Evolutionary conservation across 2,888 invertebrate genomes (phyloP), one percentile per base, ranked within the genome.

Genomic region (Lathronympha strigana): DNA sequence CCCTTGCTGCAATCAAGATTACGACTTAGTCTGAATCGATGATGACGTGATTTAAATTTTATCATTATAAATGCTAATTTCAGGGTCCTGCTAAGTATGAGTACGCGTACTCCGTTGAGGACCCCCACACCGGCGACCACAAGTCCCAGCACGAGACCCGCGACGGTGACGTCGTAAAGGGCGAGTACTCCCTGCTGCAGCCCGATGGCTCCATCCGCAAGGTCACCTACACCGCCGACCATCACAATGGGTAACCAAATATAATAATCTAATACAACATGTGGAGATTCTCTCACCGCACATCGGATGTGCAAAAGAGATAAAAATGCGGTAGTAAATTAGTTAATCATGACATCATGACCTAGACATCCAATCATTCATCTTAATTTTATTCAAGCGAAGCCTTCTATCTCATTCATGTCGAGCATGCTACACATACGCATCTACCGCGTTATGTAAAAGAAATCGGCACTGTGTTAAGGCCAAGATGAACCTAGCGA

Each of bases 61-160:
- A 5, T 21, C 13, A 45, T 28, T 28, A 43, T 31, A 25, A 25
- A 17, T 2, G 17, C n/a, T 9, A 2, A 25, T 72, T 67, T 0
- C 68, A 92, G 92, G 88, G 90, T 66, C 93, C 93, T 53, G 92
- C 93, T 1, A 92, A 92, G 73, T 93, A 93, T 79, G 92, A 92
- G 72, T 93, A 92, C 82, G 93, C 92, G 47, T 93, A 93, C 80
- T 93, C 93, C 68, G 93, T 94, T 38, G 87, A 90, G 63, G 93
- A 93, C 74, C 90, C 92, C 21, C 90, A 93, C 75, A 94, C 93
- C 66, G 93, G 93, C 1, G 94, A 94, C 79, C 90, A 92, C 79
- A 92, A 92, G 78, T 89, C 90, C 6, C 90, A 91, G 69, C 90
- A 84, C 70, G 91, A 92, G 76, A 78, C 75, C 70, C 84, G 91